phyloP scores from a whole-genome alignment of 2,888 invertebrate genomes.

The Clistopyga incitator region DNA sequence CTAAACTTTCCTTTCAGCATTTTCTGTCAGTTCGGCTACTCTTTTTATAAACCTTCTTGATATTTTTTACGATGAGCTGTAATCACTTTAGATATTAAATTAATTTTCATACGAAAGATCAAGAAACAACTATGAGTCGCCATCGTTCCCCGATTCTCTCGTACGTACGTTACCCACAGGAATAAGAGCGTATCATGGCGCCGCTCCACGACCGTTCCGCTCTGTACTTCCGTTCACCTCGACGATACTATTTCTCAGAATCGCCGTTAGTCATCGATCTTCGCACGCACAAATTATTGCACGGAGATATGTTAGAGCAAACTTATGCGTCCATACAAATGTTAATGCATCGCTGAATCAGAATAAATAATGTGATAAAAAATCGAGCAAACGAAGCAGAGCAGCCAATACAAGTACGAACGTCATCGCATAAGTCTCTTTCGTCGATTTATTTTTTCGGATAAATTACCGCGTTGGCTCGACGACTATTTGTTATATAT shows the following conservation, averaged over 20 bases:
- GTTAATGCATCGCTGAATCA: slow-evolving; percentile 18
- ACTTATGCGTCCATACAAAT: slow-evolving; percentile 35
- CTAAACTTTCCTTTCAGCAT: too few relatives aligned
- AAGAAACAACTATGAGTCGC: neutral
- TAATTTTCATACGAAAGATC: neutral
- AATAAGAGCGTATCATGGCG: neutral
- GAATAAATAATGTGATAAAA: neutral
- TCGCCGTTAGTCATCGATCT: slow-evolving; percentile 19
- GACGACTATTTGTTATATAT: slow-evolving; percentile 49
- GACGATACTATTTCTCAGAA: neutral
- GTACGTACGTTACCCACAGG: neutral
- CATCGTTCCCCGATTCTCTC: neutral
- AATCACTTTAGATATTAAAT: neutral
- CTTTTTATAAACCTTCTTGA: too few relatives aligned
- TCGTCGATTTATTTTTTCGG: slow-evolving; percentile 2
- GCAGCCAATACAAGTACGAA: slow-evolving; percentile 5
- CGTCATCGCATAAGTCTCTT: slow-evolving; percentile 8
- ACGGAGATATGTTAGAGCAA: neutral
- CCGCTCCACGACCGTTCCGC: neutral
- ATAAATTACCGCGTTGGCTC: slow-evolving; percentile 44
- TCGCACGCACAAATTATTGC: neutral
- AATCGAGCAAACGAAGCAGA: neutral
- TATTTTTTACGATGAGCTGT: neutral
- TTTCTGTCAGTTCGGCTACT: too few relatives aligned
- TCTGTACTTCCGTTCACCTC: slow-evolving; percentile 5